Percentiles rank a stretch among this genome's conserved stretches.
Evolutionary conservation across 2,888 invertebrate genomes (phyloP).

Genomic region (Idaea straminata): DNA sequence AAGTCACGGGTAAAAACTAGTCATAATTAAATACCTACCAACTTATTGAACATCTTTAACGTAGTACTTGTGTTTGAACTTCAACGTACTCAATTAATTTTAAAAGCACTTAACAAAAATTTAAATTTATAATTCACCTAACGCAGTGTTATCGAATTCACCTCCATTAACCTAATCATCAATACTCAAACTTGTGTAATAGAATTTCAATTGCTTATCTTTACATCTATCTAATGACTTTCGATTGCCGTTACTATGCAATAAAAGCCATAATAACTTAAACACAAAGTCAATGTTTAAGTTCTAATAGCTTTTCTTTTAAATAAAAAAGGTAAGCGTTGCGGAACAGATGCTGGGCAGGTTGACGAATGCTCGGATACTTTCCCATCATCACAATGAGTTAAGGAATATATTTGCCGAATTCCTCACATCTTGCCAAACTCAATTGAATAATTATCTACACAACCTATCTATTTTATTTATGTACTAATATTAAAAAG

Average conservation of each 20-base stretch:
- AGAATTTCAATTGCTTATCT: not conserved
- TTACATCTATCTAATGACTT: slow-evolving; percentile 22
- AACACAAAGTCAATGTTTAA: not conserved
- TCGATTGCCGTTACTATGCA: not conserved
- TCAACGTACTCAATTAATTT: not conserved
- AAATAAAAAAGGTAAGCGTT: not conserved
- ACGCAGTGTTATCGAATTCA: not conserved
- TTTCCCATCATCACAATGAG: too few species aligned
- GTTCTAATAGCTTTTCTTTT: not conserved
- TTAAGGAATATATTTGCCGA: too few species aligned
- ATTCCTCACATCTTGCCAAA: too few species aligned
- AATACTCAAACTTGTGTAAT: not conserved
- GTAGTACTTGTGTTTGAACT: not conserved
- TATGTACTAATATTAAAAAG: too few species aligned
- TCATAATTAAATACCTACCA: not conserved
- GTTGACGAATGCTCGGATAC: too few species aligned
- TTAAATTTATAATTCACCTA: not conserved
- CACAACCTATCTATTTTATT: too few species aligned
- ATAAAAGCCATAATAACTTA: too few species aligned
- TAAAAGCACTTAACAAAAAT: not conserved
- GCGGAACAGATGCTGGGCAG: too few species aligned
- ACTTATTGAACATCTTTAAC: not conserved
- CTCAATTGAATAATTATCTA: too few species aligned
- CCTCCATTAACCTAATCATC: slow-evolving; percentile 1
- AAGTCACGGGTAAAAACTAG: too few species aligned